Evolutionary conservation across 30 jellyfish, hydroid and myxozoan genomes (phyloP).

Genomic region (Hydra vulgaris): DNA sequence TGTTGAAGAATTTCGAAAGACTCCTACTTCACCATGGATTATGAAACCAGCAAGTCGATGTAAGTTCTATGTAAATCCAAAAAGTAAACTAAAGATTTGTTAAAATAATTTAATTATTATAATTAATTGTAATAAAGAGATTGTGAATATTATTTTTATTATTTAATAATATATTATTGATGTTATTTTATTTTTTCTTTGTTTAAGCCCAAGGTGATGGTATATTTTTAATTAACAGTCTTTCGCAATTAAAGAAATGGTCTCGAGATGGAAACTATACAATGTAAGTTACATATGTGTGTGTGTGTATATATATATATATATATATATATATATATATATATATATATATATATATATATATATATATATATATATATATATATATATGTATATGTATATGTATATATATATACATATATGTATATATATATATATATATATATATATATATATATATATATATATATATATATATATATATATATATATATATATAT

Average conservation of each 20-base stretch:
- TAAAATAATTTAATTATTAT: neutral
- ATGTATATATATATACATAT: no score
- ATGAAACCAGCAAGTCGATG: constrained; percentile 97
- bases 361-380: no score
- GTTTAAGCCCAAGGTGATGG: constrained; percentile 97
- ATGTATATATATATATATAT: no score
- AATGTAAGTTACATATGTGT: constrained; percentile 69
- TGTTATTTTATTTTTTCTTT: neutral
- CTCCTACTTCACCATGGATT: constrained; percentile 95
- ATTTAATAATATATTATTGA: neutral
- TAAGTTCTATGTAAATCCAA: neutral
- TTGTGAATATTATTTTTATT: neutral
- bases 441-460: no score
- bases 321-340: no score
- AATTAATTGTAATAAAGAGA: neutral
- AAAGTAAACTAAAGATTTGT: neutral
- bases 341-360: no score
- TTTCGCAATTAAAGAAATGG: constrained; percentile 92
- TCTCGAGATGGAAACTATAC: constrained; percentile 84
- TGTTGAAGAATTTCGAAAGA: constrained; percentile 91
- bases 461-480: no score
- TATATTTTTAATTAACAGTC: constrained; percentile 68
- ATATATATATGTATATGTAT: no score
- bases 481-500: no score
- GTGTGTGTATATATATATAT: no score